These are phyloP conservation scores for Cepphus grylle DNA, from an alignment of 2,113 vertebrate species.

Conservation along the genomic window DNA sequence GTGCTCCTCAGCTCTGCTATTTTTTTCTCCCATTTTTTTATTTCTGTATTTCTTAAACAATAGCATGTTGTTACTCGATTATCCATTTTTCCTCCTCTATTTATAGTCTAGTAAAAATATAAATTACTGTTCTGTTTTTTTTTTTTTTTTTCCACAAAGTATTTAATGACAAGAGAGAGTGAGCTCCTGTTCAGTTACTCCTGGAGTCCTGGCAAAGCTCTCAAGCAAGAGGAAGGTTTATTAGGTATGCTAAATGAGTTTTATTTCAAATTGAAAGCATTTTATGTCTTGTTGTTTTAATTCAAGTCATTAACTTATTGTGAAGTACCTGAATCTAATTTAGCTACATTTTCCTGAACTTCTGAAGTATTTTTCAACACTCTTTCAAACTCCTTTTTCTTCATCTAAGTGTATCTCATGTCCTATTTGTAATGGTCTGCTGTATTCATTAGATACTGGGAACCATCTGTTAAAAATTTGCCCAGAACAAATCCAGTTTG, in stretches of 20 bases:
- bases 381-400: not conserved
- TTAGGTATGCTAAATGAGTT: not conserved
- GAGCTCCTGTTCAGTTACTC: not conserved
- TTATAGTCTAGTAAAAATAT: not conserved
- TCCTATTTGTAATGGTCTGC: conserved; percentile 33
- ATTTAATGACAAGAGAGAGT: not conserved
- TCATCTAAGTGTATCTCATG: not conserved
- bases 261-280: not conserved
- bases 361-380: conserved; percentile 2
- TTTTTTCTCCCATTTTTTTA: not conserved
- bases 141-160: not conserved
- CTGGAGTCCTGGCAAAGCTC: not conserved
- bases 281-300: conserved; percentile 2
- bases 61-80: not conserved
- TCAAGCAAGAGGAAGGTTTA: not conserved
- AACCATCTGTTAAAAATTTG: conserved; percentile 45
- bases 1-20: not conserved
- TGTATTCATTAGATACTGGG: conserved; percentile 25
- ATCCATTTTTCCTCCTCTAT: not conserved
- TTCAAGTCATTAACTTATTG: not conserved
- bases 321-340: conserved; percentile 1
- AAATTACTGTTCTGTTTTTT: not conserved
- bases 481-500: conserved; percentile 40
- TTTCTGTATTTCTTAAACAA: not conserved
- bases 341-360: not conserved